Conservation (phyloP, 2,888 invertebrate genomes). For the Mesochorus sp. region DNA sequence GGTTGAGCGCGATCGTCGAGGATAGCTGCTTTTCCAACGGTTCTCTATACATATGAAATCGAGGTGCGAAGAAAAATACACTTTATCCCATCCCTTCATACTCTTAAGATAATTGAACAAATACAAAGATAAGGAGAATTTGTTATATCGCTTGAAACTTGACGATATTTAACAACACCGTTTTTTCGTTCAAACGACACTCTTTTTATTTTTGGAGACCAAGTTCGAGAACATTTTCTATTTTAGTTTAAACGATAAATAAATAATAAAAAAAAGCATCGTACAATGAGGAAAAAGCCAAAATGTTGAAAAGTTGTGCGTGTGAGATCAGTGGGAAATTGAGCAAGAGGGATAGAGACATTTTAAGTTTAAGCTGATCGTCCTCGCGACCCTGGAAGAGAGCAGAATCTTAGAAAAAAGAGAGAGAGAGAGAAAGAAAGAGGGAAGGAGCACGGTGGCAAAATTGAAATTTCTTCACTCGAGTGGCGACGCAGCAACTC, state of each 20-base stretch:
- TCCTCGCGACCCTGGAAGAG: constrained; percentile 2
- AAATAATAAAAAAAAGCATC: not conserved
- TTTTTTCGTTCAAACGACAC: not conserved
- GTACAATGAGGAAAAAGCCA: not conserved
- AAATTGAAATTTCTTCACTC: constrained; percentile 82
- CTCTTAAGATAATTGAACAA: constrained; percentile 19
- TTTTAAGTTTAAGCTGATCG: constrained; percentile 49
- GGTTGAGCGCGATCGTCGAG: constrained; percentile 31
- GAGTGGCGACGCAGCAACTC: constrained; percentile 81
- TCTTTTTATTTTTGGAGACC: not conserved
- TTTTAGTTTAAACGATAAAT: not conserved
- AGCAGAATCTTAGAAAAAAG: constrained; percentile 15
- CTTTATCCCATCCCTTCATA: constrained; percentile 1
- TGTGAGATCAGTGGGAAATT: constrained; percentile 41
- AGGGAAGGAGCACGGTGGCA: constrained; percentile 69
- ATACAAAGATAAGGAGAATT: constrained; percentile 1
- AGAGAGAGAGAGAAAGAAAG: constrained; percentile 31
- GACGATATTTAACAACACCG: not conserved
- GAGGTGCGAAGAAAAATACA: constrained; percentile 8
- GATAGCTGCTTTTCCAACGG: constrained; percentile 5
- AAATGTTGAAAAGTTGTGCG: constrained; percentile 20
- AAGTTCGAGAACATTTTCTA: not conserved
- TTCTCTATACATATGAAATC: not conserved
- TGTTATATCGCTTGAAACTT: not conserved
- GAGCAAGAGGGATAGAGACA: constrained; percentile 34